Evolutionary conservation across 2,888 invertebrate species (phyloP).

Genomic region (Microplitis deprimator): DNA sequence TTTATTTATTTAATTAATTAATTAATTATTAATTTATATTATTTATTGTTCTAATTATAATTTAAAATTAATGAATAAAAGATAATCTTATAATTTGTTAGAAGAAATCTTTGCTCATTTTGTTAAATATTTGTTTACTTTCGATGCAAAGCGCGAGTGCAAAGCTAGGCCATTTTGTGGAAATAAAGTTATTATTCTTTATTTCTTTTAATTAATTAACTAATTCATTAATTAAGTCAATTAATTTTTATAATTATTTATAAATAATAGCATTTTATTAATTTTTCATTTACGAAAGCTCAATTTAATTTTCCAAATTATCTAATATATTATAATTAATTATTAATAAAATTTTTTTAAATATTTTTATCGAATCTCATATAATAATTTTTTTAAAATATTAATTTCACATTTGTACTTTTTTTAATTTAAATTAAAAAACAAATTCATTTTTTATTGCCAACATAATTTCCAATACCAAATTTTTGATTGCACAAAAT

Average conservation of each 20-base stretch:
- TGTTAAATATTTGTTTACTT: conserved; percentile 15
- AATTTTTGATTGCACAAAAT: too few relatives aligned
- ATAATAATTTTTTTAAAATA: not conserved
- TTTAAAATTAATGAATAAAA: not conserved
- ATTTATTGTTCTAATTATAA: conserved; percentile 14
- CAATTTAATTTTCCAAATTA: not conserved
- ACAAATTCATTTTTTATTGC: not conserved
- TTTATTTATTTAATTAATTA: not conserved
- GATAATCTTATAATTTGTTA: not conserved
- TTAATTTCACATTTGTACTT: not conserved
- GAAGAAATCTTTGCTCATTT: not conserved
- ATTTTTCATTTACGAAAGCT: not conserved
- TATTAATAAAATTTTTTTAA: not conserved
- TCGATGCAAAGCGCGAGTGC: conserved; percentile 41
- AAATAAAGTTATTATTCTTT: not conserved
- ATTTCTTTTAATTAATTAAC: not conserved
- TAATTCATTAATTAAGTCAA: not conserved
- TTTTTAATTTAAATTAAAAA: not conserved
- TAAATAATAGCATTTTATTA: not conserved
- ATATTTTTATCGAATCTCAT: not conserved
- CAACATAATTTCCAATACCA: not conserved
- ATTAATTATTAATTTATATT: not conserved
- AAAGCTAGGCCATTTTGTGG: conserved; percentile 41
- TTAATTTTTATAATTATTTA: not conserved
- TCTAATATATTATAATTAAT: not conserved